Evolutionary conservation across 2,888 invertebrate genomes (phyloP), one percentile per base, ranked within the genome.

Genomic region (Agrochola circellaris): DNA sequence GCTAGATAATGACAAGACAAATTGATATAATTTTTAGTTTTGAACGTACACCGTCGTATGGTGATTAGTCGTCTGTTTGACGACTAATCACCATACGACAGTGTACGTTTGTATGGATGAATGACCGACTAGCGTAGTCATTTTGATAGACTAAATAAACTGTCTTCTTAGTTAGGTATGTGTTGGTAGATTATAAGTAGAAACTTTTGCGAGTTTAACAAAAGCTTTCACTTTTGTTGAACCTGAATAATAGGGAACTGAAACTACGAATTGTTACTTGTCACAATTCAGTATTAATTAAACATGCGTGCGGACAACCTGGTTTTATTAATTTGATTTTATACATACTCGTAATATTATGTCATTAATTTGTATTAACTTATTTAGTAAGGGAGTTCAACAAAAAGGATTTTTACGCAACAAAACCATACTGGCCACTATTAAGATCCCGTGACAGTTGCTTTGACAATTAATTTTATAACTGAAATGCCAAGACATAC

Each of bases 391-490:
- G 13, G 15, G 20, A 17, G 42, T 51, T 17, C 5, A 42, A 42
- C 45, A 76, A 82, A 42, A 58, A 62, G 56, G 30, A 6, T 61
- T 54, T 15, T 15, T 34, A 48, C 11, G 3, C 17, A 45, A 51
- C 1, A 20, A 17, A 60, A 79, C n/a, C 20, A 23, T 38, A 70
- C 77, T 67, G 75, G 86, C 86, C 34, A n/a, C 48, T 74, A 34
- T 23, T 0, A 11, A 23, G 23, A 61, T 13, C 1, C 3, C 8
- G 1, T 71, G 69, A 66, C 66, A 58, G 30, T 17, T n/a, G 15
- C 1, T 34, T 54, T 74, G 85, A 66, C 83, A 85, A 0, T 42
- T 45, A 26, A 61, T 65, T 76, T 72, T 7, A 11, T 11, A 26
- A 13, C 48, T 51, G 48, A 69, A 69, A 61, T 72, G 42, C 15